These are phyloP conservation scores for Hyposmocoma kahamanoa DNA, from an alignment of 1,140 invertebrate genomes.

Conservation along the genomic window DNA sequence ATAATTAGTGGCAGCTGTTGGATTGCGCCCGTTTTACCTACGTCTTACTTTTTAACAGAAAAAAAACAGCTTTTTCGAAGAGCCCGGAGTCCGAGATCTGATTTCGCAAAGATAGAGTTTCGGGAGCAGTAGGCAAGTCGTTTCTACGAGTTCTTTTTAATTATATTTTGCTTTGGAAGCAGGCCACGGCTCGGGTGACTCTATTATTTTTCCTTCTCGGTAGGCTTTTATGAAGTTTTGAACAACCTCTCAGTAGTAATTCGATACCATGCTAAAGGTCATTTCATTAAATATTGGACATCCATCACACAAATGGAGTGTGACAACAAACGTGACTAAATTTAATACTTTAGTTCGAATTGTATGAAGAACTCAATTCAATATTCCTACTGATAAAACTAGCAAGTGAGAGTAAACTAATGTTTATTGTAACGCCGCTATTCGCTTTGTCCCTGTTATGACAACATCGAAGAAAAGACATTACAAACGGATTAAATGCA, in stretches of 20 bases:
- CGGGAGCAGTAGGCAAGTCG: conserved; percentile 29
- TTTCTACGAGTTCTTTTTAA: conserved; percentile 61
- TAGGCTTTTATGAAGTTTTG: background rate
- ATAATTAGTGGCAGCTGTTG: conserved; percentile 32
- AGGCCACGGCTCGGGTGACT: conserved; percentile 28
- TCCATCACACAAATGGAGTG: no score
- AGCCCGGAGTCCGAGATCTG: conserved; percentile 32
- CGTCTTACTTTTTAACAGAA: conserved; percentile 30
- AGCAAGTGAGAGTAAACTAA: background rate
- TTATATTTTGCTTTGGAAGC: conserved; percentile 35
- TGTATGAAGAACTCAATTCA: no score
- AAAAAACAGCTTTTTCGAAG: conserved; percentile 27
- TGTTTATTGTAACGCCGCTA: conserved; percentile 18
- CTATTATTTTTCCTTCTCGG: conserved; percentile 14
- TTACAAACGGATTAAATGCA: conserved; percentile 64
- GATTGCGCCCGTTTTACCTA: conserved; percentile 21
- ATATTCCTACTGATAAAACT: no score
- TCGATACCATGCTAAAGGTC: background rate
- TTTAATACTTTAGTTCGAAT: no score
- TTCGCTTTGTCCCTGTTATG: conserved; percentile 42
- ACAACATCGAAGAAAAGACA: conserved; percentile 52
- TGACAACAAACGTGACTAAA: no score
- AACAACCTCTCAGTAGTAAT: background rate
- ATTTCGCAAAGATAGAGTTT: conserved; percentile 60
- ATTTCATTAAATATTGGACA: background rate